These are phyloP conservation scores for Neoitamus cyanurus DNA, from an alignment of 2,888 invertebrate species.

Conservation along the genomic window DNA sequence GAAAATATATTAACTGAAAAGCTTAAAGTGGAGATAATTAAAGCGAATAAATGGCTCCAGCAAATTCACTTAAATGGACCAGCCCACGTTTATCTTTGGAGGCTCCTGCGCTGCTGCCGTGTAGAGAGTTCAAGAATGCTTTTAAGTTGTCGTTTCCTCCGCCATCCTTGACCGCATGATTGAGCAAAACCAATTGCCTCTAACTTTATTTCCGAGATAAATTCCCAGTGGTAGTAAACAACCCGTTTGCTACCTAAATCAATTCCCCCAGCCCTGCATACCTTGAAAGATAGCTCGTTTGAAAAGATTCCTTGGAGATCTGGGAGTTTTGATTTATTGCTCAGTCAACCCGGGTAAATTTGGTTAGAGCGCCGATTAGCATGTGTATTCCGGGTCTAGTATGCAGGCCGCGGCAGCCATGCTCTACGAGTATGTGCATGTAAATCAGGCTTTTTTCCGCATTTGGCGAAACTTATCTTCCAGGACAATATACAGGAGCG, in stretches of 20 bases:
- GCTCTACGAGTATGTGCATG: slow-evolving; percentile 19
- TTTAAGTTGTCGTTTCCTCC: neutral
- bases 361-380: slow-evolving; percentile 41
- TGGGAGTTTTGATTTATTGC: slow-evolving; percentile 37
- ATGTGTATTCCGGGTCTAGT: slow-evolving; percentile 28
- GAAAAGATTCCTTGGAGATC: slow-evolving; percentile 14
- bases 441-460: slow-evolving; percentile 17
- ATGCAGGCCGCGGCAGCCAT: slow-evolving; percentile 13
- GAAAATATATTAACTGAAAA: neutral
- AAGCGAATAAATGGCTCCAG: neutral
- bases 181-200: slow-evolving; percentile 38
- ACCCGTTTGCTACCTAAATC: slow-evolving; percentile 24
- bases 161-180: slow-evolving; percentile 21
- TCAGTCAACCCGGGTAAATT: slow-evolving; percentile 28
- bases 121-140: neutral
- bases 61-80: neutral
- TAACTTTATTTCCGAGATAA: slow-evolving; percentile 16
- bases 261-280: slow-evolving; percentile 19
- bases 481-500: neutral
- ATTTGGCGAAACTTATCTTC: slow-evolving; percentile 12
- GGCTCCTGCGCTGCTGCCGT: neutral
- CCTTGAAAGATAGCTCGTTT: slow-evolving; percentile 15
- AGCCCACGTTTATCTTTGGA: neutral
- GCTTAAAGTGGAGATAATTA: slow-evolving; percentile 1
- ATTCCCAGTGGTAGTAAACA: slow-evolving; percentile 29